A percentile compares a stretch with the other conserved stretches of the same genome.
phyloP scores from a whole-genome alignment of 2,797 vertebrate species.

The Acrocephalus scirpaceus region DNA sequence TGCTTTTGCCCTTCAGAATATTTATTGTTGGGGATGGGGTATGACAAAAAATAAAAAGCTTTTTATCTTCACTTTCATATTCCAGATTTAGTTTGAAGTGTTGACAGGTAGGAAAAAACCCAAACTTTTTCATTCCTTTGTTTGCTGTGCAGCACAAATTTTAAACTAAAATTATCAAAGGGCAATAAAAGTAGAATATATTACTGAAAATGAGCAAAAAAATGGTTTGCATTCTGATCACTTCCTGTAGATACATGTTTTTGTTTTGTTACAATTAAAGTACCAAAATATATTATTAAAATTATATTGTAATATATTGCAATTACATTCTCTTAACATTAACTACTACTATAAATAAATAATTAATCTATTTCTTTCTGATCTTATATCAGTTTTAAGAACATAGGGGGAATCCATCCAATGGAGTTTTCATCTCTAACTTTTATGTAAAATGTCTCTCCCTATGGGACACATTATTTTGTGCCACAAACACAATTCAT shows the following conservation, averaged over 20 bases:
- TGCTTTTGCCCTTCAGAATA: constrained; percentile 4
- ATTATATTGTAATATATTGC: not conserved
- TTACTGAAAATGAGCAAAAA: not conserved
- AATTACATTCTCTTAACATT: not conserved
- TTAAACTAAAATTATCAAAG: not conserved
- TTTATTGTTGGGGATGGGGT: not conserved
- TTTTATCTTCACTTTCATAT: not conserved
- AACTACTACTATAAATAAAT: not conserved
- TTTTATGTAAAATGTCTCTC: not conserved
- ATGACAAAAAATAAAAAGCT: not conserved
- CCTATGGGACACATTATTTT: not conserved
- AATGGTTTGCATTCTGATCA: not conserved
- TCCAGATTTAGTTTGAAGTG: not conserved
- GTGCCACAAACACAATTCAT: not conserved
- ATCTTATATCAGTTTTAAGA: not conserved
- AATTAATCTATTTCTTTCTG: not conserved
- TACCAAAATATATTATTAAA: not conserved
- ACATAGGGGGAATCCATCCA: not conserved
- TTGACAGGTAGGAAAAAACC: not conserved
- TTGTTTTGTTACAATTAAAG: not conserved
- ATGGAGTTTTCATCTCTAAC: not conserved
- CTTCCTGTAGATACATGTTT: not conserved
- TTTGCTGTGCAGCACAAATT: not conserved
- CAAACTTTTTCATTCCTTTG: not conserved
- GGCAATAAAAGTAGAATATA: not conserved